These are phyloP conservation scores for Lepus timidus DNA, from an alignment of 2,113 vertebrate species.

Conservation along the genomic window DNA sequence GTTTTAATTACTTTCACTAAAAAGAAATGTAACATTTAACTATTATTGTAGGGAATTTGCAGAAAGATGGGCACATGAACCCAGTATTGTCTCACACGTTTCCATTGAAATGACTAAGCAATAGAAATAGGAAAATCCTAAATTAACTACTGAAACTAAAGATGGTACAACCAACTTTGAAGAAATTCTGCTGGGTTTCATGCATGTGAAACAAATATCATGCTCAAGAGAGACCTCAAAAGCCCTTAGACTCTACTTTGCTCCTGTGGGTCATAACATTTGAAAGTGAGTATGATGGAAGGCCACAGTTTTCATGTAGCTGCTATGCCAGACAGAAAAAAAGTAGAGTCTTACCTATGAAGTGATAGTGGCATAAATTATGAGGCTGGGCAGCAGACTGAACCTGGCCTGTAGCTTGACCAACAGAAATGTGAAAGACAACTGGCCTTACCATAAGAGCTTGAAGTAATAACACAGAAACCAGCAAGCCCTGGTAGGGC, in stretches of 20 bases:
- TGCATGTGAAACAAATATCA: background rate
- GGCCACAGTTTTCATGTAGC: background rate
- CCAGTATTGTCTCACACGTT: background rate
- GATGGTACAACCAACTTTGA: background rate
- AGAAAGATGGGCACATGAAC: background rate
- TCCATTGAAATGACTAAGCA: slow-evolving; percentile 21
- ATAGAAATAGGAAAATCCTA: background rate
- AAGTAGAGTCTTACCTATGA: background rate
- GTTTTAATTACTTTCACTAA: background rate
- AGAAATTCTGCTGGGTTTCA: background rate
- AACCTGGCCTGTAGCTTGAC: background rate
- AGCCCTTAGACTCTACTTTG: background rate
- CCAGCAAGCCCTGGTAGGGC: background rate
- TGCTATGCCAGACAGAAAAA: background rate
- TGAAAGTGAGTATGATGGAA: background rate
- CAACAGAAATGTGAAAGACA: background rate
- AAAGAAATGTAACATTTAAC: background rate
- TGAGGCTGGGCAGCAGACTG: background rate
- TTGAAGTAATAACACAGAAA: background rate
- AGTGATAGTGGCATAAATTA: background rate
- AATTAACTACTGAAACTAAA: background rate
- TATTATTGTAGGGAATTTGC: background rate
- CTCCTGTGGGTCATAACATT: background rate
- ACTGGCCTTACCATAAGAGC: background rate
- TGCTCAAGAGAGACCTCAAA: background rate